Conservation (phyloP, 1,140 invertebrate genomes). For the Achatina immaculata region DNA sequence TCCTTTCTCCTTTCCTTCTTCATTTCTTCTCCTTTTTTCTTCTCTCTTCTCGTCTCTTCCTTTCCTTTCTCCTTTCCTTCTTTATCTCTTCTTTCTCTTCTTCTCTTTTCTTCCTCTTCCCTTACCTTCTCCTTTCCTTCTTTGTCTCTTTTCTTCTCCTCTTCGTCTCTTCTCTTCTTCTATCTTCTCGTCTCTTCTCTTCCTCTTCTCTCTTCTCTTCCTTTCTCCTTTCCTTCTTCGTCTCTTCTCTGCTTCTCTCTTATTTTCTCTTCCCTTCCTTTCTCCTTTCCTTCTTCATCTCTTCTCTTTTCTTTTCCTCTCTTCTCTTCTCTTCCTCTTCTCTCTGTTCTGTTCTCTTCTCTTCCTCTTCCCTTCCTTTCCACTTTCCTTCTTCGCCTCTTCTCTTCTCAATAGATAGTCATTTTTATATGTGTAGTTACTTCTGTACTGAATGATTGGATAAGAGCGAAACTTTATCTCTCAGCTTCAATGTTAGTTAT, state of each 20-base stretch:
- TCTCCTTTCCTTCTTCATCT: conserved; percentile 14
- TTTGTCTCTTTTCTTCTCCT: neutral
- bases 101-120: neutral
- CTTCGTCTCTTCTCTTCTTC: neutral
- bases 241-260: neutral
- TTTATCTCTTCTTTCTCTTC: neutral
- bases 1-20: neutral
- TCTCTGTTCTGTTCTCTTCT: neutral
- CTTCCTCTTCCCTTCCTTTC: neutral
- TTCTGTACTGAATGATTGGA: neutral
- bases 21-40: neutral
- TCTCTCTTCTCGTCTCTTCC: neutral
- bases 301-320: conserved; percentile 4
- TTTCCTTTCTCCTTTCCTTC: neutral
- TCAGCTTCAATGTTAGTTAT: neutral
- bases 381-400: neutral
- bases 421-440: neutral
- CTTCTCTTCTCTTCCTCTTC: neutral
- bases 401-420: neutral
- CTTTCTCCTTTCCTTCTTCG: neutral
- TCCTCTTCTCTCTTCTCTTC: neutral
- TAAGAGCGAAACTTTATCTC: neutral
- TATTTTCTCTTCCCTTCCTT: conserved; percentile 1
- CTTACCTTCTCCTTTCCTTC: neutral
- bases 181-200: neutral